Percentiles rank a stretch among this genome's conserved stretches.
These are phyloP conservation scores for Epistrophe eligans DNA, from an alignment of 2,888 invertebrate species.

Conservation along the genomic window DNA sequence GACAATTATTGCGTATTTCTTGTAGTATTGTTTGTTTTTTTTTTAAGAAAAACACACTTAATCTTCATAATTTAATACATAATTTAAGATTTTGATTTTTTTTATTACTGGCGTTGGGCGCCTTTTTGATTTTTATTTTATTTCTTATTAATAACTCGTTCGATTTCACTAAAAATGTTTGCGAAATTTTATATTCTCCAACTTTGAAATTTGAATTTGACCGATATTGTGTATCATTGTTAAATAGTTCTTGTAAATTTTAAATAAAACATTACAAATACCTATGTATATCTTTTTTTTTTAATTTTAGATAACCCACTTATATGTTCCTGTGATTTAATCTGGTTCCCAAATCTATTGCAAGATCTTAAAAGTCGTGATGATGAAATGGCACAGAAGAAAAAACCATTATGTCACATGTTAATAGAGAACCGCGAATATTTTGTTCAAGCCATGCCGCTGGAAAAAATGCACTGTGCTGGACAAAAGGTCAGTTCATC, in stretches of 20 bases:
- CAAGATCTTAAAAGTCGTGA: slow-evolving; percentile 91
- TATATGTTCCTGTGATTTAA: slow-evolving; percentile 93
- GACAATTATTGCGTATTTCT: no score
- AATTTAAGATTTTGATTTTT: no score
- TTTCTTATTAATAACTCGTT: no score
- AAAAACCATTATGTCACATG: slow-evolving; percentile 93
- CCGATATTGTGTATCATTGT: neutral
- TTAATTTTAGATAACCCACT: slow-evolving; percentile 91
- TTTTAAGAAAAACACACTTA: no score
- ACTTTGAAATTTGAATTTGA: no score
- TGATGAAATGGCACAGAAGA: slow-evolving; percentile 95
- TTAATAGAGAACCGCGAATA: slow-evolving; percentile 92
- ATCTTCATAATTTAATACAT: no score
- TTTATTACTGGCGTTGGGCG: no score
- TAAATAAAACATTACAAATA: neutral
- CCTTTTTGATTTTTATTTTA: no score
- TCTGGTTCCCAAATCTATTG: slow-evolving; percentile 94
- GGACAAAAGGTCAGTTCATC: slow-evolving; percentile 85
- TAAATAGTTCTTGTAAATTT: neutral
- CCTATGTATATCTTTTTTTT: neutral
- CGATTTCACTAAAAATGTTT: no score
- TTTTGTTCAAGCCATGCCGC: slow-evolving; percentile 91
- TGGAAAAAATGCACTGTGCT: slow-evolving; percentile 93
- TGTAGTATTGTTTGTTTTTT: no score
- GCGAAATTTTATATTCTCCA: no score